Conservation (phyloP, 92 coral and sea anemone genomes). For the Parazoanthus swiftii region DNA sequence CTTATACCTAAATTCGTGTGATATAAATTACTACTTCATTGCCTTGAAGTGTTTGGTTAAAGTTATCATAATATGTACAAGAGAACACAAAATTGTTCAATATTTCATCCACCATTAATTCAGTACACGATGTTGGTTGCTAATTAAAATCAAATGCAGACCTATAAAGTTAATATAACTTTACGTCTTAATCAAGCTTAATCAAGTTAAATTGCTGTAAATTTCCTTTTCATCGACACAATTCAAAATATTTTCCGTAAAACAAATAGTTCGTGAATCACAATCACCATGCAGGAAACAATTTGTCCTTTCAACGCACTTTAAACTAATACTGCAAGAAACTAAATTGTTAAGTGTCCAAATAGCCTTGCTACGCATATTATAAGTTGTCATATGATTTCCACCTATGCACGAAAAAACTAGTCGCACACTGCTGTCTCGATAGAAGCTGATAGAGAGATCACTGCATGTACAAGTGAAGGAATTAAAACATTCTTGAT, state of each 20-base stretch:
- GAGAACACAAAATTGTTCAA: constrained; percentile 22
- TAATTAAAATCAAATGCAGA: background rate
- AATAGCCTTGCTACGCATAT: background rate
- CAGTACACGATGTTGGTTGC: constrained; percentile 1
- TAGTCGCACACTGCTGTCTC: too few species aligned
- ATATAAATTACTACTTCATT: constrained; percentile 32
- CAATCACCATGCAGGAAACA: background rate
- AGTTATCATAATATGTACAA: constrained; percentile 13
- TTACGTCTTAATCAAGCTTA: background rate
- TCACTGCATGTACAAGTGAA: too few species aligned
- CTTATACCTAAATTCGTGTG: constrained; percentile 18
- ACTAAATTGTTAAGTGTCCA: background rate
- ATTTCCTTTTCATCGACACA: background rate
- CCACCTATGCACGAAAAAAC: too few species aligned
- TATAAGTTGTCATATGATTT: background rate
- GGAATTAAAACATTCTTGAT: too few species aligned
- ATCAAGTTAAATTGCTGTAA: background rate
- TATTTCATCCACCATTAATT: background rate
- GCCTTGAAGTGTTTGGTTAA: background rate
- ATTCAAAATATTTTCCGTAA: background rate
- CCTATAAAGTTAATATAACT: background rate
- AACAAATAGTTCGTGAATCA: background rate
- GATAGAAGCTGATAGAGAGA: too few species aligned
- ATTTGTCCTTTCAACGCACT: background rate
- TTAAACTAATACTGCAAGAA: background rate